Evolutionary conservation across 2,797 vertebrate genomes (phyloP), one percentile per base, ranked within the genome.

Genomic region (Hypotaenidia okinawae): DNA sequence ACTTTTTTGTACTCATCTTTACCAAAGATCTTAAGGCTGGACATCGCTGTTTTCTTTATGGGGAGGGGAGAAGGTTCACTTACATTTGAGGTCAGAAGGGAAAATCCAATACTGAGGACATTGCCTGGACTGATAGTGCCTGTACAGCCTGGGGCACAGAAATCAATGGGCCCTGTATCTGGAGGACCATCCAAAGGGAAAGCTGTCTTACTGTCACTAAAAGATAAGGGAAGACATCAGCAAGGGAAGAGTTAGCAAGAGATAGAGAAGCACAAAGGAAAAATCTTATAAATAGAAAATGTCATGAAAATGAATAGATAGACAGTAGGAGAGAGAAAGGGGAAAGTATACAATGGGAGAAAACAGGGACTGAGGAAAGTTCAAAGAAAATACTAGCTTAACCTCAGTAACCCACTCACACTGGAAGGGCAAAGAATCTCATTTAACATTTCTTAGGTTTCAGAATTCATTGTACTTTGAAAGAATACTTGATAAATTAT

Each of bases 401-500:
- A 95, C 97, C 95, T 96, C 59, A 62, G 90, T 89, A 96, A 98
- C 96, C 95, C 79, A 5, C 90, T 94, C 93, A 90, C 30, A 96
- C 75, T 90, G 79, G 79, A 95, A 79, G 89, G 94, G 85, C 84
- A 94, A 95, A 94, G 90, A 97, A 97, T 95, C 77, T 95, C 96
- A 97, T 90, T 97, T 97, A 97, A 96, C 95, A 97, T 97, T 97
- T 97, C 97, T 95, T 94, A 89, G 90, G 95, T 91, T 97, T 97
- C 94, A 91, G 95, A 96, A 97, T 84, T 82, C 92, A 96, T 95
- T 97, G 95, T 96, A 94, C 28, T 45, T 89, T 95, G 95, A 95
- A 96, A 94, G 90, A 97, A 97, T 89, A 95, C 94, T 95, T 93
- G 89, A 97, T 98, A 97, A 98, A 98, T 98, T 97, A 98, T 98